Percentiles rank a stretch among this genome's conserved stretches.
phyloP scores from a whole-genome alignment of 2,113 vertebrate genomes.

The Neodon shergylaensis region DNA sequence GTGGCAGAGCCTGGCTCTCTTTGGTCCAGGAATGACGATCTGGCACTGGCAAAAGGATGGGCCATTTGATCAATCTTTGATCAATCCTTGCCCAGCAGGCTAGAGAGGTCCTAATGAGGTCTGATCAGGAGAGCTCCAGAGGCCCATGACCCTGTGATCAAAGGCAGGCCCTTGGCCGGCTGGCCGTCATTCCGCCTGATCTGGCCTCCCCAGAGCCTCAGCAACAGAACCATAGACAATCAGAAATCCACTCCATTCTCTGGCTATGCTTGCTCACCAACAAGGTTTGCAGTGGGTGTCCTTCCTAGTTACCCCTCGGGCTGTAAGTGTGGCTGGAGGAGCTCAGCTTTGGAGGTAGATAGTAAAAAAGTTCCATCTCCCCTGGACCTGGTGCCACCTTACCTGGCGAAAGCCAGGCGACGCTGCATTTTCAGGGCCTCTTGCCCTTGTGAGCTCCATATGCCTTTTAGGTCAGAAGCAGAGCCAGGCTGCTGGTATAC shows the following conservation, averaged over 20 bases:
- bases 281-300: accelerated
- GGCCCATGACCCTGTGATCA: background rate
- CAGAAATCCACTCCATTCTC: accelerated
- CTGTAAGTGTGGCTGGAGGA: accelerated
- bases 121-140: background rate
- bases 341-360: no score
- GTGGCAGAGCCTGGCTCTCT: background rate
- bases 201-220: accelerated
- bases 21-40: background rate
- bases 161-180: background rate
- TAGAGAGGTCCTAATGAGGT: background rate
- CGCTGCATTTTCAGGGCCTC: background rate
- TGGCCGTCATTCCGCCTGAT: background rate
- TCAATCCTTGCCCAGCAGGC: background rate
- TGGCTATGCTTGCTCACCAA: no score
- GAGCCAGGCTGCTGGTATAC: background rate
- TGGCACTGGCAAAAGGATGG: background rate
- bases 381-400: background rate
- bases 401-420: no score
- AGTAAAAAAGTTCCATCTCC: background rate
- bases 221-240: accelerated
- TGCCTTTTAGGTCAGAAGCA: background rate
- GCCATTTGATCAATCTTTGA: background rate
- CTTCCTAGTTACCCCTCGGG: background rate
- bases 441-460: background rate